phyloP scores from a whole-genome alignment of 2,888 invertebrate genomes.

The Megastigmus dorsalis region DNA sequence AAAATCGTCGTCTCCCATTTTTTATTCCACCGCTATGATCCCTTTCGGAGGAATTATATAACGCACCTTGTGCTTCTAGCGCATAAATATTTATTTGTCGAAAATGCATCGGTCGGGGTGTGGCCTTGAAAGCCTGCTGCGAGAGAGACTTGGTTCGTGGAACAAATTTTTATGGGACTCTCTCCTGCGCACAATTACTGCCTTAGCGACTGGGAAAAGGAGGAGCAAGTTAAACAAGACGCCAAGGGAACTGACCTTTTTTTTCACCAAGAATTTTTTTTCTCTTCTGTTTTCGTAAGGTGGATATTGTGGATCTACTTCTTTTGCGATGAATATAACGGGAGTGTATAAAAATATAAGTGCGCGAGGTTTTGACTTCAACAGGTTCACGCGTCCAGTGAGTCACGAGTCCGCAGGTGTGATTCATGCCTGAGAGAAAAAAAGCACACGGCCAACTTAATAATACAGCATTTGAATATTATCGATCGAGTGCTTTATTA shows the following conservation, averaged over 20 bases:
- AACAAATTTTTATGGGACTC: constrained; percentile 24
- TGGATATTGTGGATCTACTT: background rate
- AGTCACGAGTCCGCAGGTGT: background rate
- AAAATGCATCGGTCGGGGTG: too few relatives aligned
- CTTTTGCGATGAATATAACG: background rate
- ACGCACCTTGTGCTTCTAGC: constrained; percentile 1
- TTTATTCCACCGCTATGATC: constrained; percentile 1
- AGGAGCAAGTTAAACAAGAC: background rate
- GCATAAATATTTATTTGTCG: constrained; percentile 45
- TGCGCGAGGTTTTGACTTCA: background rate
- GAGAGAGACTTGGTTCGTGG: too few relatives aligned
- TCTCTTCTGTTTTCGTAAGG: background rate
- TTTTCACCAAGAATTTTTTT: background rate
- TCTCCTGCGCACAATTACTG: constrained; percentile 10
- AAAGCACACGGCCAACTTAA: background rate
- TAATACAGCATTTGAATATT: background rate
- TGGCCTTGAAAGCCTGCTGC: too few relatives aligned
- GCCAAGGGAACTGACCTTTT: background rate
- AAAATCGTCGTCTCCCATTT: constrained; percentile 20
- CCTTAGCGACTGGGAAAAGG: background rate
- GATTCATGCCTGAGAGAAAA: constrained; percentile 5
- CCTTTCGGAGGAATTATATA: constrained; percentile 13
- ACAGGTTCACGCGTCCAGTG: background rate
- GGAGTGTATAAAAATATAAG: constrained; percentile 6
- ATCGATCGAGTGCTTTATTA: background rate